phyloP scores from a whole-genome alignment of 1,140 invertebrate genomes.

The Colletes gigas region DNA sequence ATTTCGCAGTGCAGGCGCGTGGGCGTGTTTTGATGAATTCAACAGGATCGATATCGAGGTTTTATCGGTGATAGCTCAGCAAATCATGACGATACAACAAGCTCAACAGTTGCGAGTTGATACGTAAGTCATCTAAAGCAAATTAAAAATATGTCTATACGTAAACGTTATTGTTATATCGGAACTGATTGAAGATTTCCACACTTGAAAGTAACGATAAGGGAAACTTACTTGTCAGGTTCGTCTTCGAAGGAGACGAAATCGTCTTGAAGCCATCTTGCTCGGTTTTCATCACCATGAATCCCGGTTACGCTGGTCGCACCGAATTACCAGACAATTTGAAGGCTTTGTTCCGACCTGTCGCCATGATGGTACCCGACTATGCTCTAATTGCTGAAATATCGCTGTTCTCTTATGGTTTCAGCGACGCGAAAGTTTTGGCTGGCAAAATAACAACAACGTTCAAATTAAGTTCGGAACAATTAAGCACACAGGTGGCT shows the following conservation, averaged over 20 bases:
- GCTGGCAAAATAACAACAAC: slow-evolving; percentile 88
- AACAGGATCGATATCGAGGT: slow-evolving; percentile 88
- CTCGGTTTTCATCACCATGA: slow-evolving; percentile 89
- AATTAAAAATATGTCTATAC: neutral
- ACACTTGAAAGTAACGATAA: neutral
- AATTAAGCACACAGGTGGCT: slow-evolving; percentile 84
- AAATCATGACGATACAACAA: slow-evolving; percentile 85
- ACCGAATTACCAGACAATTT: slow-evolving; percentile 89
- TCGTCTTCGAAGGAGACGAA: slow-evolving; percentile 86
- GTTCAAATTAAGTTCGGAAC: slow-evolving; percentile 87
- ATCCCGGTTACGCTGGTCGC: slow-evolving; percentile 87
- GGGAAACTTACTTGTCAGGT: slow-evolving; percentile 66
- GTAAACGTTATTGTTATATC: no score
- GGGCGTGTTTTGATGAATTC: slow-evolving; percentile 91
- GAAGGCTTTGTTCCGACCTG: slow-evolving; percentile 87
- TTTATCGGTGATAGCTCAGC: slow-evolving; percentile 83
- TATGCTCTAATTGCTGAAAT: slow-evolving; percentile 88
- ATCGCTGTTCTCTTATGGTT: slow-evolving; percentile 87
- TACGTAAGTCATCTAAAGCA: slow-evolving; percentile 59
- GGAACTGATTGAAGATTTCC: no score
- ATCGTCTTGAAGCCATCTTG: slow-evolving; percentile 84
- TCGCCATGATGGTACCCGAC: slow-evolving; percentile 90
- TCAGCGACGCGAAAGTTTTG: slow-evolving; percentile 84
- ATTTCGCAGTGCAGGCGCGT: slow-evolving; percentile 85
- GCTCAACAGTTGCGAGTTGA: slow-evolving; percentile 79